Evolutionary conservation across 2,113 vertebrate species (phyloP).

Genomic region (Opisthocomus hoazin): DNA sequence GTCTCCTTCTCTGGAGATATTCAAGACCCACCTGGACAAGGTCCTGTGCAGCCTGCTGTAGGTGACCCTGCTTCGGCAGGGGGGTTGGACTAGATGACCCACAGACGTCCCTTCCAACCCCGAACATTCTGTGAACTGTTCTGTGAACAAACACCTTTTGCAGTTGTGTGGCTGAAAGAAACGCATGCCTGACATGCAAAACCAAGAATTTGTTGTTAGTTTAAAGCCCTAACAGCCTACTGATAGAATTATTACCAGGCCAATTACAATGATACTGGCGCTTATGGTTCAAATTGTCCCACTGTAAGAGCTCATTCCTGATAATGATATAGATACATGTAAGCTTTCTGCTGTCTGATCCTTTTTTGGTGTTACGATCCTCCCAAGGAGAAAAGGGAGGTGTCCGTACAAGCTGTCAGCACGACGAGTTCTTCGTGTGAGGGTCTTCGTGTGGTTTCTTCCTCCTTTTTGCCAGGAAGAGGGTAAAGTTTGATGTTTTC

Average conservation of each 20-base stretch:
- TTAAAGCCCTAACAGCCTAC: background rate
- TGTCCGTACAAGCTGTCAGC: background rate
- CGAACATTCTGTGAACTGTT: no score
- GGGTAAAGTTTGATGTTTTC: background rate
- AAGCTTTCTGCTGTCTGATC: background rate
- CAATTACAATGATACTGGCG: background rate
- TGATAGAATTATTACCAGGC: background rate
- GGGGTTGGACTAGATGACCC: no score
- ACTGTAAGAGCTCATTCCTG: background rate
- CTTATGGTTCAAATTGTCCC: background rate
- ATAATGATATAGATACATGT: background rate
- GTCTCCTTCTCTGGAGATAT: no score
- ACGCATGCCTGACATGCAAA: background rate
- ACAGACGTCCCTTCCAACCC: no score
- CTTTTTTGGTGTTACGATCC: background rate
- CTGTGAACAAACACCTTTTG: background rate
- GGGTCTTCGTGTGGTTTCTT: background rate
- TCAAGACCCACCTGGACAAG: no score
- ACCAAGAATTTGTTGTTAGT: background rate
- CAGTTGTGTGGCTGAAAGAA: accelerated
- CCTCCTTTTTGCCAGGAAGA: background rate
- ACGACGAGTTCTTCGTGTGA: background rate
- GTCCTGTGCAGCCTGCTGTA: no score
- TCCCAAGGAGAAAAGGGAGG: background rate
- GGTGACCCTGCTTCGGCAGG: no score